phyloP scores from a whole-genome alignment of 2,888 invertebrate genomes.

The Timandra comae region DNA sequence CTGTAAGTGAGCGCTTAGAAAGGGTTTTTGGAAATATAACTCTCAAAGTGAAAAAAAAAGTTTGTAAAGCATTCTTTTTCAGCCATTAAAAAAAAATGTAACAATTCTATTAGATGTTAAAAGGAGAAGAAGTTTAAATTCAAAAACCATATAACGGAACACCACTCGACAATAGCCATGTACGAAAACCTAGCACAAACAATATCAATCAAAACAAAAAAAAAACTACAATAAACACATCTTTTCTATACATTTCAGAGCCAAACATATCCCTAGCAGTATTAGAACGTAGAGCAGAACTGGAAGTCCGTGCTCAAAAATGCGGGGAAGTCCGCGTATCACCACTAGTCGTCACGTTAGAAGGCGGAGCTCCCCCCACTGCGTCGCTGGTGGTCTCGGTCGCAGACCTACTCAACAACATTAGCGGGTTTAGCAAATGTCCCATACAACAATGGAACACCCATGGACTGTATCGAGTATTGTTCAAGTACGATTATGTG shows the following conservation, averaged over 20 bases:
- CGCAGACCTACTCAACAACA: constrained; percentile 50
- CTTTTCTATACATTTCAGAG: constrained; percentile 40
- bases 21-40: no score
- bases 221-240: no score
- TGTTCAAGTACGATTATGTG: constrained; percentile 48
- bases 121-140: no score
- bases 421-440: constrained; percentile 40
- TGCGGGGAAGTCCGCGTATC: constrained; percentile 39
- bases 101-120: no score
- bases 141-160: no score
- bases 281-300: constrained; percentile 50
- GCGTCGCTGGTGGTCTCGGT: constrained; percentile 41
- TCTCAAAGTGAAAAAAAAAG: no score
- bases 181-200: no score
- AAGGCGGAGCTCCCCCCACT: constrained; percentile 38
- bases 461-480: constrained; percentile 50
- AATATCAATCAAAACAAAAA: no score
- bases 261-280: constrained; percentile 54
- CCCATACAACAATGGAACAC: constrained; percentile 59
- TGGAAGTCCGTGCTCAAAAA: constrained; percentile 61
- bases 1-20: no score
- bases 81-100: no score
- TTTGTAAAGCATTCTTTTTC: no score
- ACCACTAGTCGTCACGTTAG: constrained; percentile 17
- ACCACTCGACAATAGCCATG: no score